A percentile compares a stretch with the other conserved stretches of the same genome.
Conservation (phyloP, 2,113 vertebrate genomes). For the Limnothrissa miodon region DNA sequence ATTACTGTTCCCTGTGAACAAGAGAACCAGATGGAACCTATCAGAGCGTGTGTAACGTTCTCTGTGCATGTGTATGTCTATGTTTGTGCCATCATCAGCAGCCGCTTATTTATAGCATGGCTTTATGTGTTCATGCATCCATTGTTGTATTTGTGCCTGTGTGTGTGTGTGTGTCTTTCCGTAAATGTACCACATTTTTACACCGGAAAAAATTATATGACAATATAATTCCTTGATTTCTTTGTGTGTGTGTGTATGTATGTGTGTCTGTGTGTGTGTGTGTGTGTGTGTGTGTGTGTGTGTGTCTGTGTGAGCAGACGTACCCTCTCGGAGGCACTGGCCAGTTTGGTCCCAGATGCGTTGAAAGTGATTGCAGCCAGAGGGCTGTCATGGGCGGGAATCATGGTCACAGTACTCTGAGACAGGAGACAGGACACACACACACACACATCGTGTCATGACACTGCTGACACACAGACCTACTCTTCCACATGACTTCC, state of each 20-base stretch:
- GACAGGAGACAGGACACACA: constrained; percentile 20
- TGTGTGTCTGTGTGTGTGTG: not conserved
- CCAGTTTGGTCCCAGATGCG: constrained; percentile 86
- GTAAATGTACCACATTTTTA: too few relatives aligned
- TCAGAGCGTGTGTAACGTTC: not conserved
- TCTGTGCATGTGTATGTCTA: not conserved
- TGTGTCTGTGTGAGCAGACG: not conserved
- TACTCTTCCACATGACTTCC: not conserved
- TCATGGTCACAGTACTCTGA: constrained; percentile 91
- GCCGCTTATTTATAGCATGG: not conserved
- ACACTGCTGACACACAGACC: not conserved
- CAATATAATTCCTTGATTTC: too few relatives aligned
- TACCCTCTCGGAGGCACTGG: constrained; percentile 96
- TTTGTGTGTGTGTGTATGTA: not conserved
- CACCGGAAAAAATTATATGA: too few relatives aligned
- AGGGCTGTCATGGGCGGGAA: constrained; percentile 93
- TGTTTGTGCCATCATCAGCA: not conserved
- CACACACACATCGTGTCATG: not conserved
- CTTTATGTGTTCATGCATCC: not conserved
- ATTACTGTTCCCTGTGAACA: constrained; percentile 90
- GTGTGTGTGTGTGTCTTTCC: not conserved
- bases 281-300: not conserved
- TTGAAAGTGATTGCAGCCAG: constrained; percentile 91
- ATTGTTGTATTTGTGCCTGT: not conserved
- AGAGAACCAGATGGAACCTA: not conserved